Conservation (phyloP, 2,113 vertebrate genomes). For the Dicrurus megarhynchus region DNA sequence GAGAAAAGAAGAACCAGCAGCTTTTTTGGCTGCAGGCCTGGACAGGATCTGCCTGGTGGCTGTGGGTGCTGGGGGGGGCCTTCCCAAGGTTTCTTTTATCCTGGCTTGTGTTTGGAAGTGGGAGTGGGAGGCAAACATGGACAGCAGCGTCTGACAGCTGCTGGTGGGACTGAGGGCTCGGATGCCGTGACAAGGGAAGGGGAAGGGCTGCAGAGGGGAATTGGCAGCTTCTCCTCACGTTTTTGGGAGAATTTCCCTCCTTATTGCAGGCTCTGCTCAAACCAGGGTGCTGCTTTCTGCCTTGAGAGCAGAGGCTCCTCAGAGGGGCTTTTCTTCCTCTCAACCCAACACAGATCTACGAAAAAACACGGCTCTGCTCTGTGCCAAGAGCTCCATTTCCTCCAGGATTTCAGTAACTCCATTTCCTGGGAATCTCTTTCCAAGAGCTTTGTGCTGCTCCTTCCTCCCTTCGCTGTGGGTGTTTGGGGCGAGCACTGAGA, state of each 20-base stretch:
- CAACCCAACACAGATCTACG: neutral
- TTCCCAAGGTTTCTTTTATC: neutral
- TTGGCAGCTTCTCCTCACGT: neutral
- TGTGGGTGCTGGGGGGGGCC: neutral
- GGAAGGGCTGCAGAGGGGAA: neutral
- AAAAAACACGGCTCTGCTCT: neutral
- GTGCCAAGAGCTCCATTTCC: conserved; percentile 14
- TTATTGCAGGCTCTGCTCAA: neutral
- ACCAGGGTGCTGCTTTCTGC: neutral
- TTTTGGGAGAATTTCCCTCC: neutral
- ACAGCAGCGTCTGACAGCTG: neutral
- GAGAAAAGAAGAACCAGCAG: neutral
- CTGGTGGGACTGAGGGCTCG: neutral
- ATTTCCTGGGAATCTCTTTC: neutral
- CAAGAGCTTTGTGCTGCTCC: neutral
- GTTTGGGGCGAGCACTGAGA: rapidly evolving
- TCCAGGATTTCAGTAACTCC: neutral
- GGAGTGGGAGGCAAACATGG: neutral
- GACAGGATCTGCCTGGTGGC: neutral
- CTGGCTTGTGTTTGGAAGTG: neutral
- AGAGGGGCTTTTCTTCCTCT: neutral
- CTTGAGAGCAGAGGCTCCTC: neutral
- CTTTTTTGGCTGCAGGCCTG: neutral
- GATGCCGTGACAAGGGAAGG: neutral
- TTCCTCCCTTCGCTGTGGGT: neutral